Percentiles rank a stretch among this genome's conserved stretches.
Evolutionary conservation across 2,113 vertebrate species (phyloP).

Genomic region (Dromas ardeola): DNA sequence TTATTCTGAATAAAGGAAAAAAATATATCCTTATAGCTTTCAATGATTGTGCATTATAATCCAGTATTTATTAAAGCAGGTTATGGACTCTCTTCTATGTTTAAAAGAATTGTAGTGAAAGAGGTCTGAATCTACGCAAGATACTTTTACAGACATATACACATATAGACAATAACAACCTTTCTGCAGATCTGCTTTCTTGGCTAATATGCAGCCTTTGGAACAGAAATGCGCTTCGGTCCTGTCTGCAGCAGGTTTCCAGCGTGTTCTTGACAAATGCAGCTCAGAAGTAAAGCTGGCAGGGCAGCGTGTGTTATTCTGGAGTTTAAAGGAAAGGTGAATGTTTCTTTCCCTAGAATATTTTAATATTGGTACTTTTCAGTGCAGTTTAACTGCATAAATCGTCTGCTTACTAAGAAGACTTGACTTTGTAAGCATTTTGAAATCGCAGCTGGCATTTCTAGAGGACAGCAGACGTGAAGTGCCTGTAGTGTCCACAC

Average conservation of each 20-base stretch:
- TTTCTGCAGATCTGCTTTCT: not conserved
- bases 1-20: not conserved
- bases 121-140: not conserved
- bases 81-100: not conserved
- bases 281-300: not conserved
- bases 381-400: not conserved
- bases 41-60: not conserved
- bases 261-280: not conserved
- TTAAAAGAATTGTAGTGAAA: not conserved
- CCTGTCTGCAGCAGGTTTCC: not conserved
- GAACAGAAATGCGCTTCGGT: not conserved
- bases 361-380: not conserved
- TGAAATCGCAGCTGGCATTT: not conserved
- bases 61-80: not conserved
- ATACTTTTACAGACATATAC: not conserved
- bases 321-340: not conserved
- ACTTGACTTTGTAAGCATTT: not conserved
- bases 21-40: not conserved
- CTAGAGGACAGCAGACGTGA: not conserved
- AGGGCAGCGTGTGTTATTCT: not conserved
- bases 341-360: not conserved
- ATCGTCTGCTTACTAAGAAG: not conserved
- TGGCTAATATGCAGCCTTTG: not conserved
- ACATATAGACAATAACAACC: not conserved
- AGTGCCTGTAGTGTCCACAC: not conserved